A percentile compares a stretch with the other conserved stretches of the same genome.
These are phyloP conservation scores for Poecilus cupreus DNA, from an alignment of 2,888 invertebrate species.

Conservation along the genomic window DNA sequence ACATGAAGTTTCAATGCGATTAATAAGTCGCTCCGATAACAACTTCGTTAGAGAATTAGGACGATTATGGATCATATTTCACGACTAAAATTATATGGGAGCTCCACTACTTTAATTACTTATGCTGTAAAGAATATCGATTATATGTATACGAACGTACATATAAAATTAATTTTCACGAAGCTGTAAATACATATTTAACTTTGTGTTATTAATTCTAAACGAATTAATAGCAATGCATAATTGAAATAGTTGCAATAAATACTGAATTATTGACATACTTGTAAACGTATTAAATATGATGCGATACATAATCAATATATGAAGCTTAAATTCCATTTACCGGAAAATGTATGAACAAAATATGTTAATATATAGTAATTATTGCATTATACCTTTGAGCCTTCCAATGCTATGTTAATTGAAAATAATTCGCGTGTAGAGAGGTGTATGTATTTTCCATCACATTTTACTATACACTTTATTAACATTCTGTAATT, in stretches of 20 bases:
- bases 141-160: too few relatives aligned
- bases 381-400: slow-evolving; percentile 1
- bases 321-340: slow-evolving; percentile 5
- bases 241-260: slow-evolving; percentile 22
- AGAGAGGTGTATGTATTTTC: too few relatives aligned
- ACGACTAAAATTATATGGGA: too few relatives aligned
- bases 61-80: too few relatives aligned
- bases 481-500: not conserved
- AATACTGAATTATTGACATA: slow-evolving; percentile 19
- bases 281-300: slow-evolving; percentile 12
- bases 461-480: too few relatives aligned
- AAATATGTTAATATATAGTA: slow-evolving; percentile 25
- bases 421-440: not conserved
- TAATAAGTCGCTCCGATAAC: too few relatives aligned
- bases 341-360: not conserved
- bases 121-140: too few relatives aligned
- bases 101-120: too few relatives aligned
- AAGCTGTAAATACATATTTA: not conserved
- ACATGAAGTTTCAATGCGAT: too few relatives aligned
- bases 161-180: too few relatives aligned
- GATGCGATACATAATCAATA: slow-evolving; percentile 3
- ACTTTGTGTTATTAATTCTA: not conserved
- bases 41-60: too few relatives aligned
- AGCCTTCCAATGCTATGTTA: not conserved
- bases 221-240: not conserved